Base-by-base conservation (phyloP, 2,797 vertebrate species). In the Helicolenus hilgendorfi region DNA sequence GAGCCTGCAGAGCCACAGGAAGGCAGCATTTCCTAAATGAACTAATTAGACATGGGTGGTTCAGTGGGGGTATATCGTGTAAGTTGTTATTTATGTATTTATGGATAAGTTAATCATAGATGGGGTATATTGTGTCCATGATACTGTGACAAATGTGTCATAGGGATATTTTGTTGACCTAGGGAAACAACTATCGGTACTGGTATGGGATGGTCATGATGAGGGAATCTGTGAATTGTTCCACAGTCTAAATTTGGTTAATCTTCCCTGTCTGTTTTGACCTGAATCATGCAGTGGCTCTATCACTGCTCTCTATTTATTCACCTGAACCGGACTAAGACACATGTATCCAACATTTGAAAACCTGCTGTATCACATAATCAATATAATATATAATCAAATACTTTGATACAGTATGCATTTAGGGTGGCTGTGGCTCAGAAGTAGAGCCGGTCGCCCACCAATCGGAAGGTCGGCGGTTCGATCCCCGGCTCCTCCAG, bases 1-100 rank as follows among this genome's bases (percentile, higher is more conserved):
- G 77, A 88, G 59, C 53, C 68, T 60, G 58, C 27, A 35, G 69
- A 75, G 26, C 27, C 71, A 45, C 18, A 18, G 53, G 69, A 80
- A 77, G n/a, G 56, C 27, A 55, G 11, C 14, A 14, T 79, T 72
- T 76, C 33, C 59, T 11, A 49, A 26, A 35, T n/a, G 3, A 79
- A 83, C 24, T 67, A 26, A 72, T 74, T 22, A 81, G 33, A 71
- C 6, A 24, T 3, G 11, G 31, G 31, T 15, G 55, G 29, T 7
- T 63, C 11, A 27, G 2, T 55, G 4, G 10, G 35, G 35, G n/a
- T 5, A 62, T 62, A 22, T 73, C 1, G n/a, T 15, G 3, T 77
- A n/a, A 53, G 24, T 62, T 27, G n/a, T 53, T n/a, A 62, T 27
- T 38, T 20, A 45, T 22, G 31, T n/a, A 62, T 27, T 38, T 20